A percentile compares a stretch with the other conserved stretches of the same genome.
Evolutionary conservation across 2,113 vertebrate genomes (phyloP).

Genomic region (Tetrax tetrax): DNA sequence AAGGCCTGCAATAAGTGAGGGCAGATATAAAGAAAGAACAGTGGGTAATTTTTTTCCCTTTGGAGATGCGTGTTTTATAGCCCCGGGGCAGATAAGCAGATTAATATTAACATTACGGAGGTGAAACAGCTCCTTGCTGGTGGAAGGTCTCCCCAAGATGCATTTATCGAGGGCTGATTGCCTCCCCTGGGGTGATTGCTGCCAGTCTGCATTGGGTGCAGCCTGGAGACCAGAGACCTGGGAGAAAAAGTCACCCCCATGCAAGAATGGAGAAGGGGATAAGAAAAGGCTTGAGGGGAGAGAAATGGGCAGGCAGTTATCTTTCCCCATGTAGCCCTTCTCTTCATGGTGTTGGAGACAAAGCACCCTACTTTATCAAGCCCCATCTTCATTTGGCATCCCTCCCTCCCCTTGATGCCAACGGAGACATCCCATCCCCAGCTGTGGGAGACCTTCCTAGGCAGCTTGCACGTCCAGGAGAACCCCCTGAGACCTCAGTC

Average conservation of each 20-base stretch:
- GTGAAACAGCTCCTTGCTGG: neutral
- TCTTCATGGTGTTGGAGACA: rapidly evolving
- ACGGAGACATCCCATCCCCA: rapidly evolving
- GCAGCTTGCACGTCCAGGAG: neutral
- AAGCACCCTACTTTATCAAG: rapidly evolving
- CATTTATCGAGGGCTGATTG: neutral
- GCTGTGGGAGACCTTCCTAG: neutral
- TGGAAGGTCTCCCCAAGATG: neutral
- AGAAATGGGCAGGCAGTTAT: rapidly evolving
- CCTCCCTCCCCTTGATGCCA: neutral
- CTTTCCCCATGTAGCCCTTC: neutral
- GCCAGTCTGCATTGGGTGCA: neutral
- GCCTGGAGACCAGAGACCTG: neutral
- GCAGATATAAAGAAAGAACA: neutral
- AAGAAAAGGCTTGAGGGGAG: neutral
- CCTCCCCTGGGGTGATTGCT: neutral
- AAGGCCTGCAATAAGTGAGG: neutral
- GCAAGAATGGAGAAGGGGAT: neutral
- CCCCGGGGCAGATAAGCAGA: neutral
- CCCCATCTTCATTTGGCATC: neutral
- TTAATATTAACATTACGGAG: neutral
- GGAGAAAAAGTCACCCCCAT: neutral
- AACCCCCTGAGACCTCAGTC: neutral
- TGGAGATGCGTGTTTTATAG: conserved; percentile 8
- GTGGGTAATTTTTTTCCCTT: neutral